phyloP scores from a whole-genome alignment of 2,888 invertebrate species.

The Cataglyphis albicans region DNA sequence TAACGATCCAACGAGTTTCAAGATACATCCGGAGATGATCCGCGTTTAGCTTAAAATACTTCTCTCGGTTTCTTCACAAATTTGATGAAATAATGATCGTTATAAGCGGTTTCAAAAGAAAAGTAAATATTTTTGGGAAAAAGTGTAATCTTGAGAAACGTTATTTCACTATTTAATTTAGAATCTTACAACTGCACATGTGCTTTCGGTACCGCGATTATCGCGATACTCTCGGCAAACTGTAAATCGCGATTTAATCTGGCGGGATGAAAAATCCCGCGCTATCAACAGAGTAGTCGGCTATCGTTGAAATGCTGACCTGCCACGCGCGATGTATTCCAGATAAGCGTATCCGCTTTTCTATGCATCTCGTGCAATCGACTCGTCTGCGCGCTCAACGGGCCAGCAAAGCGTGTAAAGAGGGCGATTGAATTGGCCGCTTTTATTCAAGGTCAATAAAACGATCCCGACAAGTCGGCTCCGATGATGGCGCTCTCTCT shows the following conservation, averaged over 20 bases:
- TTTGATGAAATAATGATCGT: background rate
- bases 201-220: background rate
- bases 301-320: conserved; percentile 49
- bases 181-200: background rate
- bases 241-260: conserved; percentile 47
- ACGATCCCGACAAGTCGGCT: conserved; percentile 71
- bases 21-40: background rate
- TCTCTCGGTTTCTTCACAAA: background rate
- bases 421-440: conserved; percentile 60
- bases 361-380: conserved; percentile 53
- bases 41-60: background rate
- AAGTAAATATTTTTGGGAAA: background rate
- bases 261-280: conserved; percentile 34
- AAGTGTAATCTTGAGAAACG: background rate
- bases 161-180: background rate
- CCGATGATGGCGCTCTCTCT: conserved; percentile 35
- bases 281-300: conserved; percentile 45
- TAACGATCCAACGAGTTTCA: background rate
- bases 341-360: conserved; percentile 57
- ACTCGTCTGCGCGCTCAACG: conserved; percentile 46
- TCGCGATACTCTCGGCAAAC: conserved; percentile 3
- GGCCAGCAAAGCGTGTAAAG: conserved; percentile 61
- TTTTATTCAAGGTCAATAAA: conserved; percentile 70
- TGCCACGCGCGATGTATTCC: conserved; percentile 53
- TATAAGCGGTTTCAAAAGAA: background rate